A percentile compares a stretch with the other conserved stretches of the same genome.
phyloP scores from a whole-genome alignment of 2,888 invertebrate genomes.

The Osedax frankpressi region DNA sequence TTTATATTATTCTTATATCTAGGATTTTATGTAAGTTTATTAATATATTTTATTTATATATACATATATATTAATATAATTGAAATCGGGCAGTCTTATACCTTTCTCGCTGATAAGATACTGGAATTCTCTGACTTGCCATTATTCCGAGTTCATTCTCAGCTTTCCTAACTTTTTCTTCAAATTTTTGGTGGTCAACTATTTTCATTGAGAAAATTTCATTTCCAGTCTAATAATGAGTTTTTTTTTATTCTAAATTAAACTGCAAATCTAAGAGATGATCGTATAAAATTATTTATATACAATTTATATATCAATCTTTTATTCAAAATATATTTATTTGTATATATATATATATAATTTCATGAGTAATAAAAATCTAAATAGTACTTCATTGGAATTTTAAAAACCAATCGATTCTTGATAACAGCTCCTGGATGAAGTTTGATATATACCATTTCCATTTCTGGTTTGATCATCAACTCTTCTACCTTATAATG shows the following conservation, averaged over 20 bases:
- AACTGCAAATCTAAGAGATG: no score
- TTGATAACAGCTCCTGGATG: conserved; percentile 75
- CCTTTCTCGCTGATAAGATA: conserved; percentile 54
- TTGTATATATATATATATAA: background rate
- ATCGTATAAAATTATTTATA: no score
- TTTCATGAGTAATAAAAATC: background rate
- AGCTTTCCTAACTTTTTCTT: conserved; percentile 72
- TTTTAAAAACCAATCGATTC: conserved; percentile 49
- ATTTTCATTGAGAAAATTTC: conserved; percentile 29
- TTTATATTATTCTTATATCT: no score
- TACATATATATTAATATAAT: no score
- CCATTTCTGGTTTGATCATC: conserved; percentile 68
- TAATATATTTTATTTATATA: no score
- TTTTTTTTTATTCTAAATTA: background rate
- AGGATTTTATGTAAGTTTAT: no score
- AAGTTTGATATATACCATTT: conserved; percentile 69
- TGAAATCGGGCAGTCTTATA: no score
- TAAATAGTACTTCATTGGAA: background rate
- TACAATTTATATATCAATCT: no score
- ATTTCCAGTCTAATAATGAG: conserved; percentile 17
- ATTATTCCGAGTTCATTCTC: conserved; percentile 68
- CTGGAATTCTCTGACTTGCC: conserved; percentile 62
- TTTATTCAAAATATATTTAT: no score
- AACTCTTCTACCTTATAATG: conserved; percentile 61
- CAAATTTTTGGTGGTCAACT: conserved; percentile 55